Evolutionary conservation across 2,888 invertebrate genomes (phyloP), one percentile per base, ranked within the genome.

Genomic region (Limulus polyphemus): DNA sequence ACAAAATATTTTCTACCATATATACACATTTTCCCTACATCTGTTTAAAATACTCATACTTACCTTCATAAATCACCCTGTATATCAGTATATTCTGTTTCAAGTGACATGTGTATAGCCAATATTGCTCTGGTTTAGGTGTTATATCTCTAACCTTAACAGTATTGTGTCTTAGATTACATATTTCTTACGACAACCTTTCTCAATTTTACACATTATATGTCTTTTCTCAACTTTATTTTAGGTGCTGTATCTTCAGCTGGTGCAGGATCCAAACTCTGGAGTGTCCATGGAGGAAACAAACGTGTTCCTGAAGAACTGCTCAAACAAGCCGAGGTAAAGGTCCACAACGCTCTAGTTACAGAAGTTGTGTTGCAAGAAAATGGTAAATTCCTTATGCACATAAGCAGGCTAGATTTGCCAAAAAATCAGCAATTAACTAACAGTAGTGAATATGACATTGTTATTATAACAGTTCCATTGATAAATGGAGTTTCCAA

Each of bases 201-300:
- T 32, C 2, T 32, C 32, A 32, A 7, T 32, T 32, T 32, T 32
- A 7, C 32, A 32, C 32, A 32, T n/a, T n/a, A n/a, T n/a, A n/a
- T 32, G 32, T 32, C 3, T 32, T 32, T 32, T 32, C 32, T 32
- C 32, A 32, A 75, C 66, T 58, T 54, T 62, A 58, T 72, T 70
- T 48, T 70, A 78, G 80, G 81, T 60, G 71, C 73, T 61, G 77
- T 81, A 1, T 79, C 82, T 1, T 68, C 83, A 60, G 82, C 83
- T 59, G 83, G 82, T 12, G 78, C 79, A 13, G 77, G 77, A 47
- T 73, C 74, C 47, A 76, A 77, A 14, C 73, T 84, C 52, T 84
- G 83, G 82, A 75, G 81, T 32, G 79, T 84, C 9, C 75, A 79
- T 68, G 82, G 81, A 55, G 84, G 84, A 56, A 84, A 84, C 71